phyloP scores from a whole-genome alignment of 2,797 vertebrate species.

The Zalophus californianus region DNA sequence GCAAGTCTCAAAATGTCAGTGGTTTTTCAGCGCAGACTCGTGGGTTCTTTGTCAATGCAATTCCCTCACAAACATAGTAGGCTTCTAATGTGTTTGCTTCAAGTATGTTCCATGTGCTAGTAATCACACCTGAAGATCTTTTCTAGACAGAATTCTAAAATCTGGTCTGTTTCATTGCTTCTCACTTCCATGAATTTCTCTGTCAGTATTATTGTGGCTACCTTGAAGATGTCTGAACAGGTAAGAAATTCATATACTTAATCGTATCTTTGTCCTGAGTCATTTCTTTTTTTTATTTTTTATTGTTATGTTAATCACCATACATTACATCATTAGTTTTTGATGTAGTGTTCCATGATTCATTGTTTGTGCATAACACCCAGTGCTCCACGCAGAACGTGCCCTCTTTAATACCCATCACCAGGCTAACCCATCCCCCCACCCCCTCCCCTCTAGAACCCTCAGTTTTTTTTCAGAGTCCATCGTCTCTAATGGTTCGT shows the following conservation, averaged over 20 bases:
- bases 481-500: no score
- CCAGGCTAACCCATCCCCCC: no score
- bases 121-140: neutral
- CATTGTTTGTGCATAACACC: no score
- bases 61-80: neutral
- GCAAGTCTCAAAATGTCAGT: neutral
- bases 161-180: neutral
- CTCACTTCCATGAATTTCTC: neutral
- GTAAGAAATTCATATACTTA: neutral
- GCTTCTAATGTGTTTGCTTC: neutral
- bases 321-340: no score
- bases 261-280: neutral
- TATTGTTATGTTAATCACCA: no score
- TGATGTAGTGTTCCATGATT: no score
- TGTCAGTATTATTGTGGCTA: neutral
- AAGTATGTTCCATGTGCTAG: neutral
- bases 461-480: no score
- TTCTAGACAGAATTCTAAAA: neutral
- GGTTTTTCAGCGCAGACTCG: neutral
- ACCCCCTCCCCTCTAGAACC: no score
- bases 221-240: neutral
- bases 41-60: neutral
- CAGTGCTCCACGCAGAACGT: no score
- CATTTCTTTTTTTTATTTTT: neutral
- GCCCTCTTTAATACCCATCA: no score